Conservation (phyloP, 2,113 vertebrate species). For the Elaphurus davidianus region DNA sequence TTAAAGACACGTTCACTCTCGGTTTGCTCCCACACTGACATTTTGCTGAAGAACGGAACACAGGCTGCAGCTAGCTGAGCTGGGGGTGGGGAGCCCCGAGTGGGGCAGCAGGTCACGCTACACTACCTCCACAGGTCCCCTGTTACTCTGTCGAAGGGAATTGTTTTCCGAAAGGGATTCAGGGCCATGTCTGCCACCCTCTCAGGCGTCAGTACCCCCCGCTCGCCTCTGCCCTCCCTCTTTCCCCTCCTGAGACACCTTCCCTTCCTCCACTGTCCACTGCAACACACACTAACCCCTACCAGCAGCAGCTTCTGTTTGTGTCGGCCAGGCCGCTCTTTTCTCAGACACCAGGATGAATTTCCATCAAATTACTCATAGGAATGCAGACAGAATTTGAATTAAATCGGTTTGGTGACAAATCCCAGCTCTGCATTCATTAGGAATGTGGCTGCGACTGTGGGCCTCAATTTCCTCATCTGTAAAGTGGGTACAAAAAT, state of each 20-base stretch:
- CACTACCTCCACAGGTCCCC: background rate
- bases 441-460: background rate
- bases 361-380: background rate
- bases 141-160: background rate
- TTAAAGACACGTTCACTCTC: slow-evolving; percentile 33
- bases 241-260: background rate
- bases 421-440: background rate
- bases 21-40: slow-evolving; percentile 67
- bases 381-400: background rate
- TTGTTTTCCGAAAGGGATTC: background rate
- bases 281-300: background rate
- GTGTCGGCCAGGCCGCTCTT: background rate
- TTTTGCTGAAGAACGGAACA: slow-evolving; percentile 17
- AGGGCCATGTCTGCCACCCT: background rate
- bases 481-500: background rate
- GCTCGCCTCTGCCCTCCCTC: background rate
- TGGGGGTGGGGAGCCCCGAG: background rate
- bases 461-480: background rate
- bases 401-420: background rate
- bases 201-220: too few relatives aligned
- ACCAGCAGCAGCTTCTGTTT: background rate
- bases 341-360: background rate
- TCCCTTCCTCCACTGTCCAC: background rate
- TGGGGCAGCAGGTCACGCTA: background rate
- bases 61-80: background rate